Percentiles rank a stretch among this genome's conserved stretches.
phyloP scores from a whole-genome alignment of 1,140 invertebrate genomes.

The Saccostrea glomerata region DNA sequence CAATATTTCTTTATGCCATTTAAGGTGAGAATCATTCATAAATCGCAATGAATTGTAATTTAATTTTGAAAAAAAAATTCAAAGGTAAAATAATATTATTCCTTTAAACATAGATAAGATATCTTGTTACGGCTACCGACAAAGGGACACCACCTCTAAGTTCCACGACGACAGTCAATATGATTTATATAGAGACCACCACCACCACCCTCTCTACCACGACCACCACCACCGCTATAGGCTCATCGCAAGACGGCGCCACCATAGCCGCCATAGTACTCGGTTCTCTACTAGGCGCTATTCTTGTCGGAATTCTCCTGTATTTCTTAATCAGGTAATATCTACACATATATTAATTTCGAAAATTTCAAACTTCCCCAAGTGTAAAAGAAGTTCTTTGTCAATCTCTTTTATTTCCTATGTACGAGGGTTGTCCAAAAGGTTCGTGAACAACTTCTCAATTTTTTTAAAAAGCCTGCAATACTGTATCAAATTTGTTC shows the following conservation, averaged over 20 bases:
- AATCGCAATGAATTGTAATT: too few species aligned
- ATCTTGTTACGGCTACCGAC: constrained; percentile 43
- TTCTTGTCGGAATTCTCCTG: constrained; percentile 40
- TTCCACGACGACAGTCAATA: constrained; percentile 43
- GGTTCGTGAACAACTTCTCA: too few species aligned
- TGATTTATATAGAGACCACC: constrained; percentile 42
- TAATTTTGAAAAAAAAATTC: too few species aligned
- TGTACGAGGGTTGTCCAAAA: too few species aligned
- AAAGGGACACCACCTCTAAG: constrained; percentile 31
- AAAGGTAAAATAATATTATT: too few species aligned
- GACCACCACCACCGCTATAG: constrained; percentile 36
- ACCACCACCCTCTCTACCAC: constrained; percentile 52
- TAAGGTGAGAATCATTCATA: too few species aligned
- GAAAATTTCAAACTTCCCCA: too few species aligned
- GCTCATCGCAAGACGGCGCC: constrained; percentile 1
- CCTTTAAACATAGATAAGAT: neutral
- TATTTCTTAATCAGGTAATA: constrained; percentile 48
- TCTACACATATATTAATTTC: neutral
- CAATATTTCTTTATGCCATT: too few species aligned
- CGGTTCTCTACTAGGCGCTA: constrained; percentile 44
- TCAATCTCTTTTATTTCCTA: too few species aligned
- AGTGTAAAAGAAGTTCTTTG: too few species aligned
- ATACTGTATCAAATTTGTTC: too few species aligned
- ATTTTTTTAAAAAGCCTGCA: too few species aligned
- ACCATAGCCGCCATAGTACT: constrained; percentile 51